Base-by-base conservation (phyloP, 2,113 vertebrate species). In the Chinchilla lanigera region DNA sequence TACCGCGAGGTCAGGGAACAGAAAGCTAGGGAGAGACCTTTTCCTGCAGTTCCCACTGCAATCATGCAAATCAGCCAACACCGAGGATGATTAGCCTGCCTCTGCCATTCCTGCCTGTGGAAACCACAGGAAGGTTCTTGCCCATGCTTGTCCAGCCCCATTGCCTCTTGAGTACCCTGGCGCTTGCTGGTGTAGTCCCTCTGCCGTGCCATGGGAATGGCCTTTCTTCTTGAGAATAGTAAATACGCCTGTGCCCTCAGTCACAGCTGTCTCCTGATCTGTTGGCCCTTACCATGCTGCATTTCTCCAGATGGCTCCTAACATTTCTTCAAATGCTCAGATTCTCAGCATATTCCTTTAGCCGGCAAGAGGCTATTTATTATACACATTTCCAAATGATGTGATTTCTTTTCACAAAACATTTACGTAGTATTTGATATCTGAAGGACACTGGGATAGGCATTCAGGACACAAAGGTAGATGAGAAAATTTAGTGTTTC, bases 161-260 rank as follows among this genome's bases (percentile, higher is more conserved):
- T 3, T 33, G 14, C 24, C 19, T 82, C 63, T 30, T 3, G 4
- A 2, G 12, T 7, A 30, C 10, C 19, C 12, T 3, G 13, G 7
- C 11, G 3, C 19, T 88, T 61, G 28, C 50, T 1, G 1, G 3
- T n/a, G 35, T 56, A 41, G 1, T 3, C 2, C 16, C 13, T 24
- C 8, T 10, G 44, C 19, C 33, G 5, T 17, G 75, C 26, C 7
- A 30, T 0, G 7, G 9, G 0, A 2, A 2, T 17, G 3, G 0
- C 7, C 10, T 7, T 38, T 61, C n/a, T 47, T 81, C 35, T 84
- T 69, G 44, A 30, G 35, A 73, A 61, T 33, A 81, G 3, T 80
- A 73, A 41, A n/a, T 3, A n/a, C 24, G 75, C 41, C 26, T 63
- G 0, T 54, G 52, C 81, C 92, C 84, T 16, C n/a, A 69, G 0